Percentiles rank a stretch among this genome's conserved stretches.
Evolutionary conservation across 2,888 invertebrate genomes (phyloP).

Genomic region (Ganaspis brasiliensis): DNA sequence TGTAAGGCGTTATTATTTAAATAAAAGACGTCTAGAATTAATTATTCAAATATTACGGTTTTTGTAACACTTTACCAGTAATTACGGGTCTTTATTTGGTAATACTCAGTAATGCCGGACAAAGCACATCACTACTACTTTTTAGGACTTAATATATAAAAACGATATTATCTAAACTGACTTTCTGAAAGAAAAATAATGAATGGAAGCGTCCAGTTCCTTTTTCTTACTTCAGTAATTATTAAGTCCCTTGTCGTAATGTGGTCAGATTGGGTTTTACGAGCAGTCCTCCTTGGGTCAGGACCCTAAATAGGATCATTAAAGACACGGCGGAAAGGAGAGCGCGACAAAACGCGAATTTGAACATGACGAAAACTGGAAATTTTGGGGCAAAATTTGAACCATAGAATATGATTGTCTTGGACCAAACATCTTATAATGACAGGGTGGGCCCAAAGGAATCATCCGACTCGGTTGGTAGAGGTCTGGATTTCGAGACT

Average conservation of each 20-base stretch:
- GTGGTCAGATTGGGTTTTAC: conserved; percentile 53
- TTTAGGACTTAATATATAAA: no score
- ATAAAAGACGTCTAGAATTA: no score
- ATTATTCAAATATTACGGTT: no score
- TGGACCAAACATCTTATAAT: conserved; percentile 77
- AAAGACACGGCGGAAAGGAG: conserved; percentile 56
- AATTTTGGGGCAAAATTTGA: conserved; percentile 68
- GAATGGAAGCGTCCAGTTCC: background rate
- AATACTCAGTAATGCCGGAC: no score
- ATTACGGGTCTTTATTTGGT: no score
- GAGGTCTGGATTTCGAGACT: conserved; percentile 73
- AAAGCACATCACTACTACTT: no score
- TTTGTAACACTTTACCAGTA: no score
- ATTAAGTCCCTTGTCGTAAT: conserved; percentile 43
- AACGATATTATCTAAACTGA: no score
- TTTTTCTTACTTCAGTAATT: conserved; percentile 46
- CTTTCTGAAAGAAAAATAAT: conserved; percentile 3
- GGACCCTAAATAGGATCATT: conserved; percentile 57
- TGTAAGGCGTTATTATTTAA: no score
- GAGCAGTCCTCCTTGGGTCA: conserved; percentile 36
- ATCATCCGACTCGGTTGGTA: conserved; percentile 57
- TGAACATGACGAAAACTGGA: conserved; percentile 62
- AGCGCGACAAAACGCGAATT: conserved; percentile 59
- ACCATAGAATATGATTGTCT: conserved; percentile 76
- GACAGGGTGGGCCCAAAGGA: conserved; percentile 74